Conservation (phyloP, 2,888 invertebrate species). For the Nipponacmea schrenckii region DNA sequence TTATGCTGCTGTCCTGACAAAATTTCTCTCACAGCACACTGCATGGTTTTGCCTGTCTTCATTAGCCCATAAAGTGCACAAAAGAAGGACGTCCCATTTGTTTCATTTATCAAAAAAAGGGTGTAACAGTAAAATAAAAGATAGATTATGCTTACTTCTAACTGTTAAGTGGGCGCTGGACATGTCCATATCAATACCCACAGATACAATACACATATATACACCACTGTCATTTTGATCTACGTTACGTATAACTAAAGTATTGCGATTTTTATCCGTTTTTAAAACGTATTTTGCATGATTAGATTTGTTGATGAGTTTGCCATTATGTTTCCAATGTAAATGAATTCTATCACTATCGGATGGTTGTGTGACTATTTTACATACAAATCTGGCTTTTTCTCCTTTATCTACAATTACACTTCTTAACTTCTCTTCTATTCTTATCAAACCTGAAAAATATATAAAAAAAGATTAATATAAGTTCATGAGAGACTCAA, state of each 20-base stretch:
- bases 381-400: constrained; percentile 38
- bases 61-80: too few species aligned
- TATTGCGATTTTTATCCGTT: constrained; percentile 41
- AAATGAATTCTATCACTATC: constrained; percentile 29
- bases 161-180: constrained; percentile 43
- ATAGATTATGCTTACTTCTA: constrained; percentile 39
- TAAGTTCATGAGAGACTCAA: too few species aligned
- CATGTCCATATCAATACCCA: constrained; percentile 44
- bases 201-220: constrained; percentile 51
- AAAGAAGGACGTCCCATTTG: too few species aligned
- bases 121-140: too few species aligned
- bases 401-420: constrained; percentile 35
- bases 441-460: constrained; percentile 32
- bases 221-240: constrained; percentile 44
- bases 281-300: constrained; percentile 38
- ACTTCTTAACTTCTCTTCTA: constrained; percentile 35
- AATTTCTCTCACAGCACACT: too few species aligned
- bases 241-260: constrained; percentile 44
- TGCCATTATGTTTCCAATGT: constrained; percentile 54
- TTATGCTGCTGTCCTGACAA: too few species aligned
- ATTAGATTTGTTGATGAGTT: constrained; percentile 31
- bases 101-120: too few species aligned
- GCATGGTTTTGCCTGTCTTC: too few species aligned
- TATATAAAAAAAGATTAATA: too few species aligned
- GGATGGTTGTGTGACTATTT: constrained; percentile 32